Percentiles rank a stretch among this genome's conserved stretches.
phyloP scores from a whole-genome alignment of 2,888 invertebrate species.

The Ceratothoa steindachneri region DNA sequence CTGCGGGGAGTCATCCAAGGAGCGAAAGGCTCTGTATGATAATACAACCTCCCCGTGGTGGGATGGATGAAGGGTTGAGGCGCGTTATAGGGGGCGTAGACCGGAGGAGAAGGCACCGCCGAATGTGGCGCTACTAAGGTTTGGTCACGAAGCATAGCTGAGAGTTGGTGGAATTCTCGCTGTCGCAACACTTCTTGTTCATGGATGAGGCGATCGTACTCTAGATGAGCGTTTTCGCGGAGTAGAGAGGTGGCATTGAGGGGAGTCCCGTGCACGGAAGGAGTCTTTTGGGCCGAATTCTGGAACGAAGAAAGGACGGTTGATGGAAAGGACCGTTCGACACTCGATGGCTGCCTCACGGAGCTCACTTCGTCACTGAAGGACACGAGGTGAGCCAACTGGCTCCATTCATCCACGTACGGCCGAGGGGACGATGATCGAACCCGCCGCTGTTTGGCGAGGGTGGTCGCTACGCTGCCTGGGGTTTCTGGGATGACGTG shows the following conservation, averaged over 20 bases:
- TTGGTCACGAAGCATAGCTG: conserved; percentile 30
- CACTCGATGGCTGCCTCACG: conserved; percentile 49
- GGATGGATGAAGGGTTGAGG: conserved; percentile 26
- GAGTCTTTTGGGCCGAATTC: conserved; percentile 39
- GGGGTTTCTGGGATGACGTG: conserved; percentile 42
- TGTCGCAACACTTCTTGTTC: conserved; percentile 2
- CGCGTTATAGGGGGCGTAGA: conserved; percentile 23
- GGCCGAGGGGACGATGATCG: conserved; percentile 51
- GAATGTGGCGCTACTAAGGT: background rate
- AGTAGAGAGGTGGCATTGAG: background rate
- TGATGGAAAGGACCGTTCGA: conserved; percentile 50
- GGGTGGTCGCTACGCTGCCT: conserved; percentile 44
- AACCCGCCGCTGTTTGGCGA: conserved; percentile 47
- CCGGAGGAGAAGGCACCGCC: conserved; percentile 34
- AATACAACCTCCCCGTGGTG: conserved; percentile 10
- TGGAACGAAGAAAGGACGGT: conserved; percentile 49
- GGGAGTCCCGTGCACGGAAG: conserved; percentile 34
- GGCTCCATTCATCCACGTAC: conserved; percentile 46
- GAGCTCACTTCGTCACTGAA: conserved; percentile 50
- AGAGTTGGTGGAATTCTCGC: conserved; percentile 22
- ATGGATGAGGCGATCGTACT: conserved; percentile 7
- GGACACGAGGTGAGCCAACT: conserved; percentile 46
- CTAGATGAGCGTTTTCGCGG: background rate
- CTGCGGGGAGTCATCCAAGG: conserved; percentile 34
- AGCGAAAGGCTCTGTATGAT: background rate